These are phyloP conservation scores for Xylota sylvarum DNA, from an alignment of 2,888 invertebrate species.

Conservation along the genomic window DNA sequence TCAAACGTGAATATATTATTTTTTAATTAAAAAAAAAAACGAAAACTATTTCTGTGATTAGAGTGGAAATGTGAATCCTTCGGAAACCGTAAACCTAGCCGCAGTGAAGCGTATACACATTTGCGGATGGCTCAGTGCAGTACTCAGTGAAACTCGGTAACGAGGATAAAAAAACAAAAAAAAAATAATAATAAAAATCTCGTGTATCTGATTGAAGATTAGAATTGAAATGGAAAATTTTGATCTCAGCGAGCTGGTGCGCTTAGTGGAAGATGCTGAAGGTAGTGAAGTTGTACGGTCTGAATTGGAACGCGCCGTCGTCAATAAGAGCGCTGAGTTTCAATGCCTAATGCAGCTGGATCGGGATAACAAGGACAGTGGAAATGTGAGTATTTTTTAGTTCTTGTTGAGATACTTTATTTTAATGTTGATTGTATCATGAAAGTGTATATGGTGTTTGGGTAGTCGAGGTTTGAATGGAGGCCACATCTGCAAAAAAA, in stretches of 20 bases:
- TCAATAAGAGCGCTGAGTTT: constrained; percentile 64
- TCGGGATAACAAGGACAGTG: constrained; percentile 12
- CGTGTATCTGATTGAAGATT: constrained; percentile 6
- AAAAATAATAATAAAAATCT: background rate
- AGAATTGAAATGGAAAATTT: constrained; percentile 60
- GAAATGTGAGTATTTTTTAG: constrained; percentile 50
- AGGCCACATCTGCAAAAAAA: background rate
- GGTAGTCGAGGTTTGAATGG: background rate
- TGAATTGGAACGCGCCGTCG: constrained; percentile 56
- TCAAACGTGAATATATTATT: too few relatives aligned
- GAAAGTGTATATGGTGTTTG: too few relatives aligned
- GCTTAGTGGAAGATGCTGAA: constrained; percentile 51
- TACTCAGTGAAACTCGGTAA: constrained; percentile 2
- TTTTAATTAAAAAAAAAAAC: background rate
- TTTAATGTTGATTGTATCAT: too few relatives aligned
- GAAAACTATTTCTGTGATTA: constrained; percentile 7
- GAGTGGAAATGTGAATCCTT: constrained; percentile 41
- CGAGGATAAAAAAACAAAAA: background rate
- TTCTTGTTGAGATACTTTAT: too few relatives aligned
- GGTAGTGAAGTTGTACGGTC: constrained; percentile 47
- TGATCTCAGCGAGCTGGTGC: constrained; percentile 67
- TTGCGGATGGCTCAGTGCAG: background rate
- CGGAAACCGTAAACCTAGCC: background rate
- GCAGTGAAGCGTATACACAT: background rate
- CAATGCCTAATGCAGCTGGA: constrained; percentile 55